phyloP scores from a whole-genome alignment of 2,797 vertebrate genomes.

The Tauraco hartlaubi region DNA sequence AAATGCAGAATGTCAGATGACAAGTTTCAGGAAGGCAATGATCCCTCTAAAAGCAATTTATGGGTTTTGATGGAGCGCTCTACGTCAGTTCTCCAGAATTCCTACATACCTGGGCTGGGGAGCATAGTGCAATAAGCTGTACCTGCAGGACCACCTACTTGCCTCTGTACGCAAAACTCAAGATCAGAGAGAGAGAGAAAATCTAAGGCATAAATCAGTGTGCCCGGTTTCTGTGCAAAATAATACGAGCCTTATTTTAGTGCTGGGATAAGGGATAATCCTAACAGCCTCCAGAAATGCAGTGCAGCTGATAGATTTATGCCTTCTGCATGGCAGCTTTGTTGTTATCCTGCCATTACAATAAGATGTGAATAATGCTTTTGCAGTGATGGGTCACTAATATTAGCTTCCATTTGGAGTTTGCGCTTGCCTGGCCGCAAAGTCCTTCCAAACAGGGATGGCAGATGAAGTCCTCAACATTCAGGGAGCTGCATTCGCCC shows the following conservation, averaged over 20 bases:
- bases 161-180: neutral
- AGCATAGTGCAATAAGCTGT: neutral
- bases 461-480: neutral
- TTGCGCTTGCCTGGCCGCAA: neutral
- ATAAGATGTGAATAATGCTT: neutral
- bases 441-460: neutral
- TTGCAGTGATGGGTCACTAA: neutral
- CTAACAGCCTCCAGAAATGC: neutral
- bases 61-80: neutral
- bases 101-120: neutral
- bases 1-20: conserved; percentile 34
- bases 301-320: neutral
- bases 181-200: neutral
- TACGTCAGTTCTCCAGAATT: neutral
- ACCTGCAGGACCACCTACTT: neutral
- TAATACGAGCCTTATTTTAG: neutral
- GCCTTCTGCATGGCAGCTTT: neutral
- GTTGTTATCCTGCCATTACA: neutral
- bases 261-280: neutral
- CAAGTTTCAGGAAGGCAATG: neutral
- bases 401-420: neutral
- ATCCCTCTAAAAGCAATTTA: neutral
- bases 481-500: neutral
- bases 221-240: neutral
- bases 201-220: neutral